These are phyloP conservation scores for Amblyjoppa proteus DNA, from an alignment of 2,888 invertebrate species.

Conservation along the genomic window DNA sequence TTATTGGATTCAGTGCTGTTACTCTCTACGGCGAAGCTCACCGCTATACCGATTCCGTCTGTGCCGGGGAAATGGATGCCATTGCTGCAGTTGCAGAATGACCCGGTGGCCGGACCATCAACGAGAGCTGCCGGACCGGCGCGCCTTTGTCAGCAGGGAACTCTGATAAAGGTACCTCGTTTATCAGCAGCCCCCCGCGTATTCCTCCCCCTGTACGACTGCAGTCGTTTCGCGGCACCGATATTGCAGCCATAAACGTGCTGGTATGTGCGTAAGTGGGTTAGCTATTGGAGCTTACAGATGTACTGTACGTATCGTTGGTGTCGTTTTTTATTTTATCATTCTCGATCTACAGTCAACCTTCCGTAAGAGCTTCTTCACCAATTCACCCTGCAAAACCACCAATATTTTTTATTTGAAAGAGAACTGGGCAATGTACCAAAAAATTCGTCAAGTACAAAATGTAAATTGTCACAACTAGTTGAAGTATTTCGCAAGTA, in stretches of 20 bases:
- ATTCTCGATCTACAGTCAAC: neutral
- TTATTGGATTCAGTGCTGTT: constrained; percentile 66
- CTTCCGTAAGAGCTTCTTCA: neutral
- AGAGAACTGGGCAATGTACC: too few species aligned
- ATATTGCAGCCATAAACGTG: constrained; percentile 14
- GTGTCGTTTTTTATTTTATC: neutral
- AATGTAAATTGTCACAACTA: too few species aligned
- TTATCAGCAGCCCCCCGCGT: constrained; percentile 58
- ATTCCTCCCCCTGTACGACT: neutral
- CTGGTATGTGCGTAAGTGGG: neutral
- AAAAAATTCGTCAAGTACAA: too few species aligned
- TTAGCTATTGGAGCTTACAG: neutral
- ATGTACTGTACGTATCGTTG: neutral
- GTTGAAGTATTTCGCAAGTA: too few species aligned
- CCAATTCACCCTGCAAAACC: neutral
- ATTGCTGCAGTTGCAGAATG: constrained; percentile 49
- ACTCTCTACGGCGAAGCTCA: constrained; percentile 62
- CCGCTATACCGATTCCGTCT: constrained; percentile 46
- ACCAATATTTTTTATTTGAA: too few species aligned
- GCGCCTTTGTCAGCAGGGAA: constrained; percentile 64
- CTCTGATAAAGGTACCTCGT: constrained; percentile 69
- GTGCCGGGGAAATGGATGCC: constrained; percentile 50
- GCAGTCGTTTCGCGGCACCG: neutral
- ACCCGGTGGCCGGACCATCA: constrained; percentile 31
- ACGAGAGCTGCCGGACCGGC: constrained; percentile 34